Evolutionary conservation across 1,140 invertebrate species (phyloP).

Genomic region (Brachionus plicatilis): DNA sequence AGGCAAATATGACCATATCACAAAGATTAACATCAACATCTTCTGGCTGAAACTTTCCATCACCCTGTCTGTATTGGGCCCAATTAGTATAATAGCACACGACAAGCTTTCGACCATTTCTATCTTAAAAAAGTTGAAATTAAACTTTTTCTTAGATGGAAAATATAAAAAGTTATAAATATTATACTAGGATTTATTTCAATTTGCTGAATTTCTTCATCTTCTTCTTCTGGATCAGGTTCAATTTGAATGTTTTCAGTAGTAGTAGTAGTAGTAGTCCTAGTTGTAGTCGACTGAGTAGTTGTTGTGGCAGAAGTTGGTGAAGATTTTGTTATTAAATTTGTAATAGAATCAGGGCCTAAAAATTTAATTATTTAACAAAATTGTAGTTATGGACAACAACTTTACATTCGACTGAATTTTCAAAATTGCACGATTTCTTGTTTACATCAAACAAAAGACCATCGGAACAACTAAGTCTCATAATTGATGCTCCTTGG

Average conservation of each 20-base stretch:
- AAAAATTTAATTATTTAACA: neutral
- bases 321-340: neutral
- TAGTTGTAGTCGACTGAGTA: neutral
- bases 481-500: neutral
- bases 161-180: no score
- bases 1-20: slow-evolving; percentile 86
- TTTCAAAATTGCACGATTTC: slow-evolving; percentile 1
- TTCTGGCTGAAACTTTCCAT: slow-evolving; percentile 76
- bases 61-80: slow-evolving; percentile 77
- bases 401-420: neutral
- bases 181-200: slow-evolving; percentile 6
- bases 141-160: neutral
- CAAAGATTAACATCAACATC: slow-evolving; percentile 78
- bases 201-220: neutral
- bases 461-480: neutral
- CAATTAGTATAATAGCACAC: slow-evolving; percentile 89
- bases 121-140: neutral
- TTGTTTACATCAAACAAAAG: neutral
- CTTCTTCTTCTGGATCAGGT: neutral
- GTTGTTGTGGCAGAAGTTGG: neutral
- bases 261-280: neutral
- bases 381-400: neutral
- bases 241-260: neutral
- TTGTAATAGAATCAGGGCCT: neutral
- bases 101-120: neutral